Evolutionary conservation across 2,113 vertebrate species (phyloP), one percentile per base, ranked within the genome.

Genomic region (Pungitius pungitius): DNA sequence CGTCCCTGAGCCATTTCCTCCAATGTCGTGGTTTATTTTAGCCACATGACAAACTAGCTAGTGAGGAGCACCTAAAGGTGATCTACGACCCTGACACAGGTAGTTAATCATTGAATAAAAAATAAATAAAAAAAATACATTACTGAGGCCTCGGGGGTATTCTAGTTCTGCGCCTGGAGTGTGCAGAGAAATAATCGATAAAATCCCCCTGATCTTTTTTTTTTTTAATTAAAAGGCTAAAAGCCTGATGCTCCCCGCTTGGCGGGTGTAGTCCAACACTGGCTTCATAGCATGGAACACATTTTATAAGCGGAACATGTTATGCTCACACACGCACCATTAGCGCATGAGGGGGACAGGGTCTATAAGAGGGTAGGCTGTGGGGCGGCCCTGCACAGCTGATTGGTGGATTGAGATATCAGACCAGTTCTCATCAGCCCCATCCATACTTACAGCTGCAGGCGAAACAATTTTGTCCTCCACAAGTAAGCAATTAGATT

Each of bases 401-500:
- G 82, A 91, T 89, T 86, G 86, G 86, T 82, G 76, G 84, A 87
- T 83, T 80, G 83, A 90, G 89, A 91, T 91, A 91, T 90, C 90
- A 90, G 87, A 89, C 81, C 85, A 80, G 87, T 86, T 77, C 83
- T 87, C 84, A 84, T 89, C 88, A 85, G 83, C 87, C 71, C 73
- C 75, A 77, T 74, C 83, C 89, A 83, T 86, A 84, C 76, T 80
- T 69, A 64, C 57, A 76, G 81, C 90, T 83, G 71, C 68, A 81
- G 91, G 90, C 87, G 37, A 82, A 83, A 88, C 88, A 86, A 87
- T 89, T 83, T 88, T 89, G 84, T 90, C 84, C 87, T 88, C 81
- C 82, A 85, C 88, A 88, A 82, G 86, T 85, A 87, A 87, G 88
- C 89, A 91, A 89, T 90, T 89, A 88, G 83, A 91, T 91, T 89